Conservation (phyloP, 1,140 invertebrate genomes). For the Subanguina moxae region DNA sequence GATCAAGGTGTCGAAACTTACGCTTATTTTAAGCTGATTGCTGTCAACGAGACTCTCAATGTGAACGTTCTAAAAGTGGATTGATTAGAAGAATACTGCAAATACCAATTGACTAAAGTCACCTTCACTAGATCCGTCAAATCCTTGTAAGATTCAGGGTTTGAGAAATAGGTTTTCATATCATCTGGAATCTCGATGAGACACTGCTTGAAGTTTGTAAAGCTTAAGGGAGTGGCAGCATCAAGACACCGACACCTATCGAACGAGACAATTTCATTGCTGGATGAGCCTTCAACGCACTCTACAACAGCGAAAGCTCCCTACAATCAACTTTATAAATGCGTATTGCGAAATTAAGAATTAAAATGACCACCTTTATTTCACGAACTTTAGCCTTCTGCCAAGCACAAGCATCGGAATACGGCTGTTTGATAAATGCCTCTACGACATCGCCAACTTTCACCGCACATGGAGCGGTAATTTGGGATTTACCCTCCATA, state of each 20-base stretch:
- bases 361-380: constrained; percentile 6
- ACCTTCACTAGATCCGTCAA: constrained; percentile 8
- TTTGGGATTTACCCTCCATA: not conserved
- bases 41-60: not conserved
- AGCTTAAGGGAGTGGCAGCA: not conserved
- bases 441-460: constrained; percentile 6
- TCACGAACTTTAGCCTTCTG: constrained; percentile 5
- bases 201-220: constrained; percentile 16
- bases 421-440: constrained; percentile 2
- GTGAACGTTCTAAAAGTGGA: constrained; percentile 1
- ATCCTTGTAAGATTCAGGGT: constrained; percentile 2
- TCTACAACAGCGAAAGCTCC: constrained; percentile 40
- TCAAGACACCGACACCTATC: not conserved
- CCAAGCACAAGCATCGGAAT: not conserved
- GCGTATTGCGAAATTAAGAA: not conserved
- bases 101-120: not conserved
- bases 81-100: constrained; percentile 6
- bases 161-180: constrained; percentile 29
- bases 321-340: constrained; percentile 4
- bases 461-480: not conserved
- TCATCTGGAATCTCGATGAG: constrained; percentile 27
- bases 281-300: constrained; percentile 7
- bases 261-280: constrained; percentile 7
- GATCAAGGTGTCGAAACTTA: constrained; percentile 15
- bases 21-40: constrained; percentile 3